Percentiles rank a stretch among this genome's conserved stretches.
phyloP scores from a whole-genome alignment of 2,797 vertebrate genomes.

The Margarornis squamiger region DNA sequence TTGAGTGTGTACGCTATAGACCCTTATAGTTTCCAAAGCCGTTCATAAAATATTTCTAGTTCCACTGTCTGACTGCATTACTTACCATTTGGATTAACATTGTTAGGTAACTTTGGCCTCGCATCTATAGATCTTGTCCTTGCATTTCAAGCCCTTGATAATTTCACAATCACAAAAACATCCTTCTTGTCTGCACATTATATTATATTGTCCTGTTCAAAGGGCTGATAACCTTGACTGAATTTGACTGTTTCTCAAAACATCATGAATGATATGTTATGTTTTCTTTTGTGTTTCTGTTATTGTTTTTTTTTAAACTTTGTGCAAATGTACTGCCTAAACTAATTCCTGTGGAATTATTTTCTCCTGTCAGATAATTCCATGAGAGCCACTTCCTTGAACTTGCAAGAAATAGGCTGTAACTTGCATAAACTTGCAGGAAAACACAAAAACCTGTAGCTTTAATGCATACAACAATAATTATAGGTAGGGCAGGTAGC shows the following conservation, averaged over 20 bases:
- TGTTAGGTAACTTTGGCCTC: not conserved
- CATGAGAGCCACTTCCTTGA: not conserved
- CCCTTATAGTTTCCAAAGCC: not conserved
- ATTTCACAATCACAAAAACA: not conserved
- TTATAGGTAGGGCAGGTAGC: not conserved
- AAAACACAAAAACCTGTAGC: not conserved
- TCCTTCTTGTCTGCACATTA: not conserved
- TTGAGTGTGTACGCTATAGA: not conserved
- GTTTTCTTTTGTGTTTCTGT: not conserved
- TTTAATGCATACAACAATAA: not conserved
- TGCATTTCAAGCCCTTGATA: not conserved
- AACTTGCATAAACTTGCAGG: not conserved
- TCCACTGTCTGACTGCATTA: not conserved
- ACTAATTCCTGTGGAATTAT: not conserved
- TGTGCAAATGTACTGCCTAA: not conserved
- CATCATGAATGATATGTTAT: not conserved
- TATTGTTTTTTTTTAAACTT: not conserved
- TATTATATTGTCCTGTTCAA: not conserved
- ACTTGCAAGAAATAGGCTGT: not conserved
- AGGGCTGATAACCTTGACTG: not conserved
- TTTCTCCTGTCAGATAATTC: not conserved
- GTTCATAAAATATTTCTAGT: not conserved
- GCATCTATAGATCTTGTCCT: not conserved
- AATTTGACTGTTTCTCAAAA: not conserved
- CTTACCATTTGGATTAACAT: not conserved